Evolutionary conservation across 2,797 vertebrate genomes (phyloP), one percentile per base, ranked within the genome.

Genomic region (Molossus molossus): DNA sequence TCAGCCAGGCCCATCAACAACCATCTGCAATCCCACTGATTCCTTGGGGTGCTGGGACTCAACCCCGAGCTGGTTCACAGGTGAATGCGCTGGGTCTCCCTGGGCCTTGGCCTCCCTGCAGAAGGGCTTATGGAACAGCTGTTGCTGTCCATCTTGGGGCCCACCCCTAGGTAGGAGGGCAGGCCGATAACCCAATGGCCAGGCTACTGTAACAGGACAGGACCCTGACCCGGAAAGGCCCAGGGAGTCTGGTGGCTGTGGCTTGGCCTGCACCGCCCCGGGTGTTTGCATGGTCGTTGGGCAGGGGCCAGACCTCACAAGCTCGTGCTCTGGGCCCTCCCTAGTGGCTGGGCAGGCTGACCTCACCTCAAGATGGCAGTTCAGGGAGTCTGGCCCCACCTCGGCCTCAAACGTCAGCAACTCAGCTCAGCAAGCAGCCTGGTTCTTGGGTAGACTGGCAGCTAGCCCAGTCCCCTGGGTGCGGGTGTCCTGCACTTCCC

Each of bases 181-280:
- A 58, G 48, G 81, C n/a, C 4, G 11, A 6, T 12, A 60, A 37
- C 55, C 48, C 48, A 9, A 8, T 9, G n/a, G 2, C 69, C 64
- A 23, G 33, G 25, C 25, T 27, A 3, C 29, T 72, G n/a, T 45
- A 21, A 1, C 1, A 12, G 73, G 21, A 0, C 1, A 1, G 45
- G 60, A 10, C 58, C 45, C 37, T 9, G 18, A 18, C 13, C 1
- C 0, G 9, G 55, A 23, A 65, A 58, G 48, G 40, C 62, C 45
- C 40, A 9, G 72, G 62, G 40, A 48, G 4, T 29, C 25, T 1
- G 1, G 3, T 15, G 8, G 40, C 53, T 21, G 25, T 29, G n/a
- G 45, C 58, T 62, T 20, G 29, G 53, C 37, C 14, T 81, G n/a
- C 13, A 33, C 0, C 2, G 33, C 18, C 33, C 53, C 33, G 57